Percentiles rank a stretch among this genome's conserved stretches.
Evolutionary conservation across 2,113 vertebrate species (phyloP).

Genomic region (Ceuthmochares aereus): DNA sequence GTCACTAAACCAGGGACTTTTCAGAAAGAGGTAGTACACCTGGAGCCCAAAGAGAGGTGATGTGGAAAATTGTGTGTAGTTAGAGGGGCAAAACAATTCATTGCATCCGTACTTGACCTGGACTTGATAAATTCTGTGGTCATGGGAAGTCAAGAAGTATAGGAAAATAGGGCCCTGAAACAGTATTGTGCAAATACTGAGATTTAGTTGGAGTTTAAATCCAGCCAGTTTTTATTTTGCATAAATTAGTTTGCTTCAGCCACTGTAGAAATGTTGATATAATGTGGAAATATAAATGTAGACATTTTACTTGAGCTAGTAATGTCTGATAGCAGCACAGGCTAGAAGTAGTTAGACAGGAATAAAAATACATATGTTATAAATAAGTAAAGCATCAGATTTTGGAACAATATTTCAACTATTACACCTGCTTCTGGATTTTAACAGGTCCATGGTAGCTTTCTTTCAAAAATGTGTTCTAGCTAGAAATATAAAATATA

Average conservation of each 20-base stretch:
- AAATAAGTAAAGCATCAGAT: neutral
- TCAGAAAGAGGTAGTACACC: neutral
- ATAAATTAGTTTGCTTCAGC: neutral
- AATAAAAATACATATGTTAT: neutral
- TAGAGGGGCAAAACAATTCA: neutral
- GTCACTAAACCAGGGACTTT: neutral
- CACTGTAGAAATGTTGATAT: neutral
- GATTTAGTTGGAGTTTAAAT: neutral
- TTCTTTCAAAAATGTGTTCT: neutral
- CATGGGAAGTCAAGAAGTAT: neutral
- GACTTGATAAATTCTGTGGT: neutral
- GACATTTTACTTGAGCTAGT: neutral
- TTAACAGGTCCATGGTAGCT: neutral
- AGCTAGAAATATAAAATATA: neutral
- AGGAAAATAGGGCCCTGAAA: neutral
- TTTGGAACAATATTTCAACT: neutral
- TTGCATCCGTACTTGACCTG: neutral
- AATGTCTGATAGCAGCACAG: neutral
- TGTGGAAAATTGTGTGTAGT: neutral
- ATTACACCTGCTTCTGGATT: neutral
- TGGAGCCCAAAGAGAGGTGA: neutral
- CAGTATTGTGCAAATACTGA: neutral
- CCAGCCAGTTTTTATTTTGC: neutral
- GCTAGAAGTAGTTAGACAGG: neutral
- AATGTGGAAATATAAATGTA: neutral